Percentiles rank a stretch among this genome's conserved stretches.
These are phyloP conservation scores for Ryuthela nishihirai DNA, from an alignment of 2,888 invertebrate species.

Conservation along the genomic window DNA sequence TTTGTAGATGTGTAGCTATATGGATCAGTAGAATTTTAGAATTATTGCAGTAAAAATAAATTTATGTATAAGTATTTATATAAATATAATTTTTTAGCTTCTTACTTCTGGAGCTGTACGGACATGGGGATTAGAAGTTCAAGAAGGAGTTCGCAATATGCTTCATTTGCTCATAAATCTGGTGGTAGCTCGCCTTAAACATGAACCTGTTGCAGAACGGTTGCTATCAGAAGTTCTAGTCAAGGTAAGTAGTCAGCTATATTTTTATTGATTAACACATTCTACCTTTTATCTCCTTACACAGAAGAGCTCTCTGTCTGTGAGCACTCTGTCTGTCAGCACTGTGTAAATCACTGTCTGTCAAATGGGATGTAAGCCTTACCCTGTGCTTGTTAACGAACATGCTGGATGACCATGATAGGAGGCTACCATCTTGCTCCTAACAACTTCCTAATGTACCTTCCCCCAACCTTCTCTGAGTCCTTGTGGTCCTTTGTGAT, in stretches of 20 bases:
- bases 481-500: no score
- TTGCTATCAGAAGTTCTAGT: constrained; percentile 50
- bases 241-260: constrained; percentile 45
- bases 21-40: no score
- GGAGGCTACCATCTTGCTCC: no score
- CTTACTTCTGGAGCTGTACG: constrained; percentile 53
- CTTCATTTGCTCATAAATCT: constrained; percentile 52
- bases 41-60: no score
- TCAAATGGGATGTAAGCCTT: no score
- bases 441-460: no score
- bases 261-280: not conserved
- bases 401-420: no score
- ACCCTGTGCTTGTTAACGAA: no score
- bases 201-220: constrained; percentile 49
- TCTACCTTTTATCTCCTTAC: not conserved
- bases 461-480: no score
- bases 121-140: constrained; percentile 54
- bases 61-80: no score
- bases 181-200: constrained; percentile 50
- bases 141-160: constrained; percentile 55
- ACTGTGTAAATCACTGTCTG: no score
- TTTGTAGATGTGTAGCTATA: no score
- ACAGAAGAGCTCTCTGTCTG: not conserved
- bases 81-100: constrained; percentile 46
- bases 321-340: not conserved